Conservation (phyloP, 2,113 vertebrate genomes). For the Halcyon senegalensis region DNA sequence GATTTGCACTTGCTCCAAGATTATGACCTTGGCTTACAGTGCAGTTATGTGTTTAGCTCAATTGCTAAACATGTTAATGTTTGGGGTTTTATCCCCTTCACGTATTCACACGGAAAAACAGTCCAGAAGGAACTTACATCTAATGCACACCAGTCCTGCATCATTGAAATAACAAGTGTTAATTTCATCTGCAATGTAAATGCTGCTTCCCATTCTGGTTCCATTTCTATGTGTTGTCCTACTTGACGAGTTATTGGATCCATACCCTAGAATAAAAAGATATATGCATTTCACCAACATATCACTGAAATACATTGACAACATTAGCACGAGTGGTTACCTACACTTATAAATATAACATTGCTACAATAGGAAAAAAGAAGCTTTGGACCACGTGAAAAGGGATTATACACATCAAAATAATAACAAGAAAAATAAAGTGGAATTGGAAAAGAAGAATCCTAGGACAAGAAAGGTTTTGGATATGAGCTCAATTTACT, state of each 20-base stretch:
- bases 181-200: slow-evolving; percentile 98
- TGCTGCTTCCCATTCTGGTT: slow-evolving; percentile 98
- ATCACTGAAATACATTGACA: neutral
- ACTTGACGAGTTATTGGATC: slow-evolving; percentile 96
- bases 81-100: neutral
- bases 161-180: slow-evolving; percentile 96
- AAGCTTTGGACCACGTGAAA: neutral
- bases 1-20: neutral
- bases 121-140: slow-evolving; percentile 82
- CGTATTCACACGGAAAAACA: neutral
- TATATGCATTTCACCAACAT: neutral
- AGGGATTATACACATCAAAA: neutral
- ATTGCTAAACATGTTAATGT: neutral
- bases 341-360: neutral
- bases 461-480: neutral
- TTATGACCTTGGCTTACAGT: neutral
- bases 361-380: neutral
- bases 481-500: neutral
- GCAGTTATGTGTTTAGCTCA: neutral
- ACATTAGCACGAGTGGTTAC: neutral
- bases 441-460: neutral
- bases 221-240: slow-evolving; percentile 99
- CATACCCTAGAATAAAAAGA: slow-evolving; percentile 85
- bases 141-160: slow-evolving; percentile 95
- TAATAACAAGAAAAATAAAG: neutral